A percentile compares a stretch with the other conserved stretches of the same genome.
Conservation (phyloP, 2,888 invertebrate species). For the Pyrgus malvae region DNA sequence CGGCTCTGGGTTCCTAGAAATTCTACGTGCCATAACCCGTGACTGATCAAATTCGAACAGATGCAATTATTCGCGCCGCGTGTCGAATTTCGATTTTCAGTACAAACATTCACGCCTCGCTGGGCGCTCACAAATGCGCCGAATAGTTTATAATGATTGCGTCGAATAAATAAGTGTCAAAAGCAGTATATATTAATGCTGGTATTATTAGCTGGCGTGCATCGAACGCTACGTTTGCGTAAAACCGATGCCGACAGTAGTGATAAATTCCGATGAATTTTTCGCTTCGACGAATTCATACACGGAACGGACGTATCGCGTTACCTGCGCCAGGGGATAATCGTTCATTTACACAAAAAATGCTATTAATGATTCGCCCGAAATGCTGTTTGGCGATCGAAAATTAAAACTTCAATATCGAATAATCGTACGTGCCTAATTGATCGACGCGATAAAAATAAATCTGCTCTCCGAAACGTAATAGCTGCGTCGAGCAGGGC, state of each 20-base stretch:
- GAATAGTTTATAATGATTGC: conserved; percentile 30
- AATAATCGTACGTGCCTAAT: conserved; percentile 53
- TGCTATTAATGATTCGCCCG: conserved; percentile 59
- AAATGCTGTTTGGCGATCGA: conserved; percentile 48
- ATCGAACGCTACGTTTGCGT: conserved; percentile 38
- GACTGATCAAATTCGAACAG: conserved; percentile 21
- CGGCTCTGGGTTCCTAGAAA: conserved; percentile 16
- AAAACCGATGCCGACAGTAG: conserved; percentile 48
- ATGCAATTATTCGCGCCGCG: conserved; percentile 26
- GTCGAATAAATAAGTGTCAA: conserved; percentile 25
- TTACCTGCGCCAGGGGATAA: conserved; percentile 63
- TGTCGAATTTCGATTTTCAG: conserved; percentile 25
- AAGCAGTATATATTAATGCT: conserved; percentile 20
- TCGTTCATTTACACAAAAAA: conserved; percentile 63
- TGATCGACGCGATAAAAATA: conserved; percentile 71
- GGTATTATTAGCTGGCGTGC: conserved; percentile 29
- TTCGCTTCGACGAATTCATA: conserved; percentile 71
- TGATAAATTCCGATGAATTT: conserved; percentile 68
- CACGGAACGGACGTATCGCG: conserved; percentile 56
- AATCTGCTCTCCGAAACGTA: conserved; percentile 50
- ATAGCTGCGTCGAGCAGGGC: conserved; percentile 44
- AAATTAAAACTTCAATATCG: conserved; percentile 65
- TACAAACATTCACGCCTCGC: conserved; percentile 18
- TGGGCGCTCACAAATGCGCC: conserved; percentile 4
- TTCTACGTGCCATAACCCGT: not conserved